Percentiles rank a stretch among this genome's conserved stretches.
phyloP scores from a whole-genome alignment of 2,113 vertebrate genomes.

The Tichodroma muraria region DNA sequence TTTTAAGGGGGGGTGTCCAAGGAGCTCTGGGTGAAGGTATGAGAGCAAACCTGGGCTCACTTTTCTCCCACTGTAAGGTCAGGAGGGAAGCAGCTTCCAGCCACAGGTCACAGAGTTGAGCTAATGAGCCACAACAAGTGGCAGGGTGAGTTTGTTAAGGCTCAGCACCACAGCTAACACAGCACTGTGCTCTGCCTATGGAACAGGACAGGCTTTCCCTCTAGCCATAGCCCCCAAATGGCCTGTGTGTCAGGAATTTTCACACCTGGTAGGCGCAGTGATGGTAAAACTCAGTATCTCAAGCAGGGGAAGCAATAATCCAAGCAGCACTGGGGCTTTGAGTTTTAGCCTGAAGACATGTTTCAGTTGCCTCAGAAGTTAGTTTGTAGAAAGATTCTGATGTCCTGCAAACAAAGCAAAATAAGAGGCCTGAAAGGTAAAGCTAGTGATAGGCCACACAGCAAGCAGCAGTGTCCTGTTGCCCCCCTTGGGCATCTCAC shows the following conservation, averaged over 20 bases:
- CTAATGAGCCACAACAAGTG: background rate
- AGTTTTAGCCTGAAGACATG: background rate
- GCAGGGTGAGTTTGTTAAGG: background rate
- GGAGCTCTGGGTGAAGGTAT: background rate
- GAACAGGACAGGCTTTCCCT: background rate
- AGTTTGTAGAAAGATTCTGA: background rate
- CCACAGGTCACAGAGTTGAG: background rate
- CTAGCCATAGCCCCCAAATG: background rate
- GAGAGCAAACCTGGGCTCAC: background rate
- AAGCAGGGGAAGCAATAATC: background rate
- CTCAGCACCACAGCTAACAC: background rate
- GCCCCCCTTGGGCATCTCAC: background rate
- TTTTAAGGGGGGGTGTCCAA: background rate
- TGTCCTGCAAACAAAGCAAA: background rate
- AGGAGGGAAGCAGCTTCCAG: background rate
- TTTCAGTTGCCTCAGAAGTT: background rate
- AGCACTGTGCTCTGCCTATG: background rate
- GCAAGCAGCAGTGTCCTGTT: background rate
- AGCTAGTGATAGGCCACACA: background rate
- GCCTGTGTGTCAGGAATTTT: background rate
- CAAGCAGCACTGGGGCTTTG: accelerated
- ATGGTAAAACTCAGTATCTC: background rate
- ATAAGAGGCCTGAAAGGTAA: background rate
- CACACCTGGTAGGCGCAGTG: background rate
- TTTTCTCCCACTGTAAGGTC: background rate